phyloP scores from a whole-genome alignment of 2,113 vertebrate species.

The Nyctibius bracteatus region DNA sequence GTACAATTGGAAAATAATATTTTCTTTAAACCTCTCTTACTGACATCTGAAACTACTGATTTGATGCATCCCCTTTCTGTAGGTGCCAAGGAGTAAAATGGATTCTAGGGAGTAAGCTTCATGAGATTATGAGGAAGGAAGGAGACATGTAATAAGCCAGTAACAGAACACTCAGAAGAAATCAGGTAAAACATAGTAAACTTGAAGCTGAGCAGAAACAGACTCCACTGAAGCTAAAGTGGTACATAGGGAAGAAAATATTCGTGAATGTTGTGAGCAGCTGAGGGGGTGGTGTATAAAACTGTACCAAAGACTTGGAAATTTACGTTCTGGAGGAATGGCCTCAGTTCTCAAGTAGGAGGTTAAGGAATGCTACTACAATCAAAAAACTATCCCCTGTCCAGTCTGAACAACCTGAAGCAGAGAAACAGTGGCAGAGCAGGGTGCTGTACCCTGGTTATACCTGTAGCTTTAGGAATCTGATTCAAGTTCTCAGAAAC shows the following conservation, averaged over 20 bases:
- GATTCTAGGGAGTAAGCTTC: fast-evolving
- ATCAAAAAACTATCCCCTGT: not conserved
- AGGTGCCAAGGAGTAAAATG: not conserved
- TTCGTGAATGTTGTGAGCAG: not conserved
- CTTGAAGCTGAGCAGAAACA: not conserved
- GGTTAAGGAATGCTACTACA: not conserved
- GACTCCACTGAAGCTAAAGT: not conserved
- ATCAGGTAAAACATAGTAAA: not conserved
- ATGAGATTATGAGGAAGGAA: not conserved
- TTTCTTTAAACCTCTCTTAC: not conserved
- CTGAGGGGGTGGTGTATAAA: not conserved
- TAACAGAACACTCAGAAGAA: not conserved
- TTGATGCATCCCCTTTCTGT: not conserved
- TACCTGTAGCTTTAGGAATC: not conserved
- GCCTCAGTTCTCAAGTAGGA: not conserved
- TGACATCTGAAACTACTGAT: not conserved
- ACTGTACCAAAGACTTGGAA: not conserved
- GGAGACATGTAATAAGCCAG: not conserved
- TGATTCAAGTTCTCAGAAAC: not conserved
- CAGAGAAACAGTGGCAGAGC: not conserved
- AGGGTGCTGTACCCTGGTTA: not conserved
- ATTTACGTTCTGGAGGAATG: not conserved
- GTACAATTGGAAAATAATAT: not conserved
- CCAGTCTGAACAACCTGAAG: not conserved
- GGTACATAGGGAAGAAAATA: not conserved